Conservation (phyloP, 2,113 vertebrate species). For the Psephotus haematonotus region DNA sequence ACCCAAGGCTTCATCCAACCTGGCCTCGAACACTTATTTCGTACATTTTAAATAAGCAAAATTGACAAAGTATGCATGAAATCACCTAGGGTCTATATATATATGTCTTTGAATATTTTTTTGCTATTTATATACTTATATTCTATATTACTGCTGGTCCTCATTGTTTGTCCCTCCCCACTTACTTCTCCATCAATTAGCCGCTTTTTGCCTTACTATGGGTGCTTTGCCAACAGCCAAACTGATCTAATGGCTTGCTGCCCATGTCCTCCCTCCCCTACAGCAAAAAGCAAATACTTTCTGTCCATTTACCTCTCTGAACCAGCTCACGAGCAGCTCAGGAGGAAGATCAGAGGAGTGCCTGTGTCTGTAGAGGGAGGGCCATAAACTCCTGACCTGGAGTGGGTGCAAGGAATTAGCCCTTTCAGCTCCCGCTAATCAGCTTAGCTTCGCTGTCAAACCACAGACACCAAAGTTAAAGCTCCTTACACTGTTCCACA, state of each 20-base stretch:
- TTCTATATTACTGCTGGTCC: neutral
- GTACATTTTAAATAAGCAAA: neutral
- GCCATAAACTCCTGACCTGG: slow-evolving; percentile 12
- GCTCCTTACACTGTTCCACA: neutral
- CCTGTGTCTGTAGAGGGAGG: neutral
- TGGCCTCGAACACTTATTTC: neutral
- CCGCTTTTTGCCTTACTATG: neutral
- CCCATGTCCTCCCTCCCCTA: too few relatives aligned
- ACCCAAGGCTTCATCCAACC: too few relatives aligned
- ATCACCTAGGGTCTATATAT: fast-evolving
- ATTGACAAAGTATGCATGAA: neutral
- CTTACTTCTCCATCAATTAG: neutral
- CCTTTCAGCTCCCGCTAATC: neutral
- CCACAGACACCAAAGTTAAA: neutral
- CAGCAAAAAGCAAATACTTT: neutral
- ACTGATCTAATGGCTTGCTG: neutral
- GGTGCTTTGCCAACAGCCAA: neutral
- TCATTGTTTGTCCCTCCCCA: neutral
- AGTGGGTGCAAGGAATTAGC: neutral
- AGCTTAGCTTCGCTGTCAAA: neutral
- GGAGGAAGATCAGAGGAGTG: neutral
- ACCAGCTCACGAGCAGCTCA: fast-evolving
- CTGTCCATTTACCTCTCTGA: neutral
- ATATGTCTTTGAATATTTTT: neutral
- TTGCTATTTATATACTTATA: neutral